phyloP scores from a whole-genome alignment of 53 echinoderm and acorn worm species.

The Echinometra lucunter region DNA sequence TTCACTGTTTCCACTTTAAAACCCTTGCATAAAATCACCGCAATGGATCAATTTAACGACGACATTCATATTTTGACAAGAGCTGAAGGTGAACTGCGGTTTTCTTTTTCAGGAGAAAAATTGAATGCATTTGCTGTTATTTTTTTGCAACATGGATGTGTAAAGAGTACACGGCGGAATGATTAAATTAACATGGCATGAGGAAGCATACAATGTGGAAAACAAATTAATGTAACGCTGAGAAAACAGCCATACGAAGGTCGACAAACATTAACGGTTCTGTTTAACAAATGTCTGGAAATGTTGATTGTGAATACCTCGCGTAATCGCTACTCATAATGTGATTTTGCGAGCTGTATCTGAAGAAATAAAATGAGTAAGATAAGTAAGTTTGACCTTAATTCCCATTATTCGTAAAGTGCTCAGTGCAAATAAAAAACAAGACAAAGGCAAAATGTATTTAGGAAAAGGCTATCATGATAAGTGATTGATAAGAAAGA shows the following conservation, averaged over 20 bases:
- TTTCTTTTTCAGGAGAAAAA: background rate
- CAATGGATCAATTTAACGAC: conserved; percentile 12
- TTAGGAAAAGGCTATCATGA: background rate
- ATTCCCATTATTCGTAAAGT: background rate
- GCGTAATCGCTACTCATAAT: background rate
- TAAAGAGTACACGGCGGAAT: background rate
- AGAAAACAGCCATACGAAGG: background rate
- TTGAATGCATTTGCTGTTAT: background rate
- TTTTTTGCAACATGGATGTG: conserved; percentile 38
- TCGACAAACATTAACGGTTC: background rate
- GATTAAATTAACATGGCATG: background rate
- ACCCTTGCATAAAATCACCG: background rate
- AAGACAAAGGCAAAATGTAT: no score
- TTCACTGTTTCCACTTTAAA: conserved; percentile 32
- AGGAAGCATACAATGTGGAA: background rate
- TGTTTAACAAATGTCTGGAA: background rate
- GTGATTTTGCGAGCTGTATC: background rate
- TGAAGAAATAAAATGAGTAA: background rate
- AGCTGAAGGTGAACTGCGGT: background rate
- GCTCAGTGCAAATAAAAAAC: background rate
- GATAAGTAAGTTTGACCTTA: background rate
- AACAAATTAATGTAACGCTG: conserved; percentile 41
- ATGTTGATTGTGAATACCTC: background rate
- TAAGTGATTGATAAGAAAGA: background rate
- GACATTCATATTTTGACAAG: conserved; percentile 48